Base-by-base conservation (phyloP, 2,797 vertebrate genomes). In the Cheirogaleus major region DNA sequence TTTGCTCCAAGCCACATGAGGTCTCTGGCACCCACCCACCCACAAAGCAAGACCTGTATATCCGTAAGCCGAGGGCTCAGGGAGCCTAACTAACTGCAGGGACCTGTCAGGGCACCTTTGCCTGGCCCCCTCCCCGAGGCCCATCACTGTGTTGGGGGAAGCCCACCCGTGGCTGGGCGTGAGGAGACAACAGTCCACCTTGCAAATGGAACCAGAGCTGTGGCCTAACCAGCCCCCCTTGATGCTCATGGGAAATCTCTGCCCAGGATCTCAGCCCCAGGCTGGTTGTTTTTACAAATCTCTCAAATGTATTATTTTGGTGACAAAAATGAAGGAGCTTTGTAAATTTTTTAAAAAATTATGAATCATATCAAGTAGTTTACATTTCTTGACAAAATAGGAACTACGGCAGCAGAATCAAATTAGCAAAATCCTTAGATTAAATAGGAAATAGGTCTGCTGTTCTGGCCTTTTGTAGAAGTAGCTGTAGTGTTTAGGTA, bases 301-400 rank as follows among this genome's bases (percentile, higher is more conserved):
- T 88, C 98, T 93, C 95, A 97, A 97, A 95, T 95, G 84, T 98
- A 97, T 96, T 98, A 97, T 97, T 97, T 98, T 98, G 98, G 97
- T 97, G 98, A 98, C 98, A 97, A 98, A 98, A 92, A 98, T 98
- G 98, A 98, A 99, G 98, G 98, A 98, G 96, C 98, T 99, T 98
- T 98, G 98, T 99, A 98, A 98, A 98, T 95, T 48, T 79, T 98
- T 97, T n/a, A 82, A 97, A 96, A 96, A 97, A 98, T 97, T 96
- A 97, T 97, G 98, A 98, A 97, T 98, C 98, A 96, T 98, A 98
- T 98, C 98, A 98, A 97, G 92, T 98, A 98, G 98, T 96, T 99
- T 98, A 96, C 97, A 98, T 97, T 97, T 98, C 98, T 98, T 95
- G 87, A 95, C 96, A 97, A 96, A 98, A 98, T 98, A 98, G 97